Percentiles rank a stretch among this genome's conserved stretches.
These are phyloP conservation scores for Tenthredo amoena DNA, from an alignment of 2,888 invertebrate species.

Conservation along the genomic window DNA sequence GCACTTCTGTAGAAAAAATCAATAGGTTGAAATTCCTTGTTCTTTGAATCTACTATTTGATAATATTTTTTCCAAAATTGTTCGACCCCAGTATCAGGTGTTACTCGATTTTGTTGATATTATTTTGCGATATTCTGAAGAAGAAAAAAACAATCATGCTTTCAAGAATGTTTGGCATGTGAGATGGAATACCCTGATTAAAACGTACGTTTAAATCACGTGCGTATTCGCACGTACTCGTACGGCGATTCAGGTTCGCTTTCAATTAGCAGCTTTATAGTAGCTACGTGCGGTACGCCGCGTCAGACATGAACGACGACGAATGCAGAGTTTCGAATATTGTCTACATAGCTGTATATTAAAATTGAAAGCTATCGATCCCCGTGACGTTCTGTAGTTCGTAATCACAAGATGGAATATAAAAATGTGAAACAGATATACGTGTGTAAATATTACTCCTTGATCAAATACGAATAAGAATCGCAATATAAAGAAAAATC, in stretches of 20 bases:
- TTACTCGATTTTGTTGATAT: too few relatives aligned
- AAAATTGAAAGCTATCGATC: neutral
- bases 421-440: neutral
- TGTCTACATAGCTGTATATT: neutral
- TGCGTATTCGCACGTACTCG: neutral
- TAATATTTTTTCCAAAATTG: too few relatives aligned
- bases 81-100: too few relatives aligned
- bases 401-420: neutral
- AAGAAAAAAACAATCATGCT: too few relatives aligned
- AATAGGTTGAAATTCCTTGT: too few relatives aligned
- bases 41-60: too few relatives aligned
- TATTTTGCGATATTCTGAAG: too few relatives aligned
- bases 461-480: neutral
- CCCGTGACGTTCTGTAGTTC: neutral
- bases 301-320: neutral
- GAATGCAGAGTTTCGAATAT: neutral
- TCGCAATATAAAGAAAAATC: neutral
- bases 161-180: too few relatives aligned
- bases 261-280: slow-evolving; percentile 5
- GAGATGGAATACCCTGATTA: too few relatives aligned
- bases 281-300: neutral
- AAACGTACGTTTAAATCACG: neutral
- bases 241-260: slow-evolving; percentile 2
- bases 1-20: too few relatives aligned
- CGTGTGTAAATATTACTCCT: too few relatives aligned